phyloP scores from a whole-genome alignment of 2,113 vertebrate genomes.

The Lontra canadensis region DNA sequence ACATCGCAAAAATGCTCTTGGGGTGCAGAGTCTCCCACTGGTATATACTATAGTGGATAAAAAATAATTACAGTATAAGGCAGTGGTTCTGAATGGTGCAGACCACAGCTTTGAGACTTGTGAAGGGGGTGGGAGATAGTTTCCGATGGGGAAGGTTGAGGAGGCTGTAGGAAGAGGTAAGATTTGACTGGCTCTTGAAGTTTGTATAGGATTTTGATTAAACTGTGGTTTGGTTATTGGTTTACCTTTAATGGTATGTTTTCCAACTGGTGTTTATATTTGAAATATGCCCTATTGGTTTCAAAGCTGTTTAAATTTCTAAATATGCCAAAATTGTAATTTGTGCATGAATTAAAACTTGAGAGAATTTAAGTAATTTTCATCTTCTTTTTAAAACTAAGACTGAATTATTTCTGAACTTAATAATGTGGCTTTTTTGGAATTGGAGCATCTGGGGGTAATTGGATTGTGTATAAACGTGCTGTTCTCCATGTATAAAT shows the following conservation, averaged over 20 bases:
- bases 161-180: not conserved
- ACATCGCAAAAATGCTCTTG: not conserved
- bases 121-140: not conserved
- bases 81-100: not conserved
- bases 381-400: conserved; percentile 46
- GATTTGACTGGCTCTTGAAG: not conserved
- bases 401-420: conserved; percentile 17
- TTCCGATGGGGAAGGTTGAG: not conserved
- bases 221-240: not conserved
- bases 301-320: conserved; percentile 23
- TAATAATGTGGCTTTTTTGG: conserved; percentile 34
- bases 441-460: conserved; percentile 24
- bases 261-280: not conserved
- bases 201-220: not conserved
- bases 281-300: not conserved
- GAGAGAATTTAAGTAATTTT: conserved; percentile 16
- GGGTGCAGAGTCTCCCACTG: not conserved
- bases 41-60: not conserved
- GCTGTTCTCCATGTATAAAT: conserved; percentile 20
- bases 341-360: conserved; percentile 1
- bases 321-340: conserved; percentile 19
- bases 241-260: not conserved
- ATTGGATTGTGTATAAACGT: not conserved
- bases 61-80: not conserved
- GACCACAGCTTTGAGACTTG: not conserved